Percentiles rank a stretch among this genome's conserved stretches.
phyloP scores from a whole-genome alignment of 2,797 vertebrate species.

The Prunella strophiata region DNA sequence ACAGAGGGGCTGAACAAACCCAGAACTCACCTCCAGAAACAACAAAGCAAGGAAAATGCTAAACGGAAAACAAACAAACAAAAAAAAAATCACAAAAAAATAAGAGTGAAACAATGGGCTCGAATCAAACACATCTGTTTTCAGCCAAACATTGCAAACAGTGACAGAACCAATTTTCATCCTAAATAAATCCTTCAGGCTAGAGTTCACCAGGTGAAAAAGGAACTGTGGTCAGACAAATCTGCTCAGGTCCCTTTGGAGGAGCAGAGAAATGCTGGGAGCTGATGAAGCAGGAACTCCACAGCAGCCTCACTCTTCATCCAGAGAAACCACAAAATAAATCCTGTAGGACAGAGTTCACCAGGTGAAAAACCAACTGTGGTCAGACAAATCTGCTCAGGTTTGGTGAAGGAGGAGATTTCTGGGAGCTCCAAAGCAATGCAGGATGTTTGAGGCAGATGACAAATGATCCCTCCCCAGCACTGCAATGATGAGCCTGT shows the following conservation, averaged over 20 bases:
- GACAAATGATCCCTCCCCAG: fast-evolving
- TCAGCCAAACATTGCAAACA: background rate
- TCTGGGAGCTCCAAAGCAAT: background rate
- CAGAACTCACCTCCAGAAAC: slow-evolving; percentile 52
- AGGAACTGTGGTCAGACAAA: background rate
- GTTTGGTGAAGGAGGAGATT: fast-evolving
- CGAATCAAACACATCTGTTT: background rate
- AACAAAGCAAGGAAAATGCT: slow-evolving; percentile 52
- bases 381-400: background rate
- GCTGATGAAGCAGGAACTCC: background rate
- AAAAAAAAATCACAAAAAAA: background rate
- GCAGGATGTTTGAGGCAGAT: background rate
- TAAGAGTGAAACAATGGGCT: background rate
- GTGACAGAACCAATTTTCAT: background rate
- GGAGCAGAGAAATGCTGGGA: background rate
- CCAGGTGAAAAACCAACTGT: background rate
- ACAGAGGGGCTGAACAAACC: slow-evolving; percentile 12
- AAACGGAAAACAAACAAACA: slow-evolving; percentile 41
- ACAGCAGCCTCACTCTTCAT: background rate
- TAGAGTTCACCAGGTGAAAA: slow-evolving; percentile 57
- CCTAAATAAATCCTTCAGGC: background rate
- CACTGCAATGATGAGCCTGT: background rate
- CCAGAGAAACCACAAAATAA: background rate
- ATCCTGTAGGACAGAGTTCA: background rate
- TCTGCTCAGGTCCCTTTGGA: fast-evolving